Evolutionary conservation across 1,140 invertebrate species (phyloP), one percentile per base, ranked within the genome.

Genomic region (Lepidurus arcticus): DNA sequence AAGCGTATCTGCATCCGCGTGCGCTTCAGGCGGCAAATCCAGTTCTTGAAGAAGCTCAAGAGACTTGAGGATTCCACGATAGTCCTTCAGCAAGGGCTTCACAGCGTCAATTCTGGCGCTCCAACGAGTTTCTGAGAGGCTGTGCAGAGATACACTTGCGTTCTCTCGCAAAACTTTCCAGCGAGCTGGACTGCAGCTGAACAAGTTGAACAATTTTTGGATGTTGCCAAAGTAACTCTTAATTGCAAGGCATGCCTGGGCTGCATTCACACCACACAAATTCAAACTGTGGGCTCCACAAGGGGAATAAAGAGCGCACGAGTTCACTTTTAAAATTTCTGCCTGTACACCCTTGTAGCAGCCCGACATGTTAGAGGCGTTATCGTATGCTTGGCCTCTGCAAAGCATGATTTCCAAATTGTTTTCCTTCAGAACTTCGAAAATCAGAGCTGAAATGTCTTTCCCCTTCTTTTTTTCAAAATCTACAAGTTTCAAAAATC

Each of bases 191-290:
- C 73, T 80, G 45, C 43, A 42, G 34, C 26, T 73, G 42, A 79
- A 80, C 65, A 78, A 53, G 73, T 74, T 80, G 44, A 42, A 79
- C 11, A 80, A 24, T 79, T 75, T 79, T 74, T 80, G 79, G 21
- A 80, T 34, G 24, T 73, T 78, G 11, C 76, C 79, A 75, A 79
- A 80, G 43, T 78, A 80, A 11, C 47, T 80, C 13, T 16, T 79
- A n/a, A 78, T 77, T 5, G 16, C 44, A 73, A 42, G 73, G 73
- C 79, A 80, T 73, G 45, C 42, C 47, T 80, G 45, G 47, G 77
- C 79, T 7, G 79, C 77, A 80, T 78, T 79, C 10, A 75, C 79
- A 16, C 79, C 79, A 78, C 77, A 79, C 47, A 80, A 79, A 74
- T 80, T 80, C 16, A 80, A 75, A 53, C 26, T 42, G 77, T 80